Conservation (phyloP, 2,888 invertebrate species). For the Fragum whitleyi region DNA sequence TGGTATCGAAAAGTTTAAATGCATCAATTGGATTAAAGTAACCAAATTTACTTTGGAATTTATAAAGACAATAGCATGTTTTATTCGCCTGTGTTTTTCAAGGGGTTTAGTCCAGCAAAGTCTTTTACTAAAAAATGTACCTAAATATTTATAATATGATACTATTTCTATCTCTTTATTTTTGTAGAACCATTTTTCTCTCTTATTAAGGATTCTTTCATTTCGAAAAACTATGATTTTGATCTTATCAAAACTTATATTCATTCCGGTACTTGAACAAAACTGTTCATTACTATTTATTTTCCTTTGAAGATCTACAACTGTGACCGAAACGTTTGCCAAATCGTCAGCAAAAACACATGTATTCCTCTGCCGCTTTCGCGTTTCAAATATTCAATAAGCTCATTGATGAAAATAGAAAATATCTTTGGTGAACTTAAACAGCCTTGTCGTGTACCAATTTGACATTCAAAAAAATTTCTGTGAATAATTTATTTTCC, state of each 20-base stretch:
- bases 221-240: constrained; percentile 11
- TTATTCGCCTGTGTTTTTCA: not conserved
- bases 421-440: not conserved
- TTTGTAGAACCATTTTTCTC: constrained; percentile 12
- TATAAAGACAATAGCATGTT: too few relatives aligned
- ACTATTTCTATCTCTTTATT: not conserved
- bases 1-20: constrained; percentile 2
- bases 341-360: constrained; percentile 13
- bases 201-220: not conserved
- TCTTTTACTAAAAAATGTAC: not conserved
- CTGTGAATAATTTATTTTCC: not conserved
- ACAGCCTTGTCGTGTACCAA: constrained; percentile 2
- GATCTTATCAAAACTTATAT: not conserved
- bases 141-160: constrained; percentile 18
- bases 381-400: not conserved
- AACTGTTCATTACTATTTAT: not conserved
- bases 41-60: too few relatives aligned
- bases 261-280: constrained; percentile 1
- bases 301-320: not conserved
- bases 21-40: not conserved
- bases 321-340: not conserved
- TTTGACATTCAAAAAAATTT: not conserved
- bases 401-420: constrained; percentile 7
- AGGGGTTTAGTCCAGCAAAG: not conserved
- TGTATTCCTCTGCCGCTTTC: not conserved